Conservation (phyloP, 2,797 vertebrate species). For the Nothura maculosa region DNA sequence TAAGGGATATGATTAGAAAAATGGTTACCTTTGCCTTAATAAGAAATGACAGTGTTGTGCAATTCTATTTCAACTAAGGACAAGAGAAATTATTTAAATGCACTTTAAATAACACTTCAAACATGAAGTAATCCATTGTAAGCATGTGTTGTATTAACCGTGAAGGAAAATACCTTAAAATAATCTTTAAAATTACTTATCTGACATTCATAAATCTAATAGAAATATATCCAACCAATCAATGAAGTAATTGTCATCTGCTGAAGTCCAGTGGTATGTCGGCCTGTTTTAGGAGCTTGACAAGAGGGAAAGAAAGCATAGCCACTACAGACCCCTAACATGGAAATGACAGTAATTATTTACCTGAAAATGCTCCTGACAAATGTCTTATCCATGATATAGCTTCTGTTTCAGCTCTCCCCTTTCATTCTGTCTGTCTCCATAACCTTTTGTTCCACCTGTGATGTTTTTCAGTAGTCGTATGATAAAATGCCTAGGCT, state of each 20-base stretch:
- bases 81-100: background rate
- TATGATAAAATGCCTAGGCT: slow-evolving; percentile 32
- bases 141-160: background rate
- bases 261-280: background rate
- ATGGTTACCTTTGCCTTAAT: background rate
- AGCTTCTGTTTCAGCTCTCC: background rate
- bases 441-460: slow-evolving; percentile 29
- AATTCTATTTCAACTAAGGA: background rate
- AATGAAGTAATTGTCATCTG: background rate
- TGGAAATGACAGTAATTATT: background rate
- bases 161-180: slow-evolving; percentile 5
- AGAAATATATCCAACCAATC: background rate
- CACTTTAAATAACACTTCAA: background rate
- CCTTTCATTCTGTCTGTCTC: background rate
- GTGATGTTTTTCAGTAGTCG: slow-evolving; percentile 14
- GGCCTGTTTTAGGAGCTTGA: background rate
- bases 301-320: background rate
- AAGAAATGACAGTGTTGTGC: background rate
- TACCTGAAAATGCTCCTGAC: background rate
- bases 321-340: background rate
- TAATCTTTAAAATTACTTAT: background rate
- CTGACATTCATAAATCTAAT: background rate
- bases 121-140: background rate
- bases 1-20: background rate
- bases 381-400: background rate